Conservation (phyloP, 2,888 invertebrate species). For the Schizotus pectinicornis region DNA sequence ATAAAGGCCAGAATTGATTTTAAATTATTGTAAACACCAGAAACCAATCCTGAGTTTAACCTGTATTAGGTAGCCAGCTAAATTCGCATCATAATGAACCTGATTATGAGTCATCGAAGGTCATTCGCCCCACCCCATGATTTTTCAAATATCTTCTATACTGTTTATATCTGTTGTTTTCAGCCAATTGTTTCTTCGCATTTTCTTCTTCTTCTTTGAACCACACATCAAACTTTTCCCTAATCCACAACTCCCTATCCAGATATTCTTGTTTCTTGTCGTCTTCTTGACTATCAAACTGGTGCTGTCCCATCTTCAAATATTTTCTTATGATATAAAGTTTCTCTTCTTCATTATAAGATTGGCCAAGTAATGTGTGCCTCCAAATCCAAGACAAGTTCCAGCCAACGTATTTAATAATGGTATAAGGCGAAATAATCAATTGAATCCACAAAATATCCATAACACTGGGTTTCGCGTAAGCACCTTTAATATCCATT, state of each 20-base stretch:
- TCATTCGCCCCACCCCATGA: slow-evolving; percentile 87
- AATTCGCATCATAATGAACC: slow-evolving; percentile 11
- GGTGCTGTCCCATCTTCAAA: slow-evolving; percentile 74
- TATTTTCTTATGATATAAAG: slow-evolving; percentile 81
- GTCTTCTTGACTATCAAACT: slow-evolving; percentile 77
- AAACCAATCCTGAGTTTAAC: no score
- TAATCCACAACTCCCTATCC: slow-evolving; percentile 80
- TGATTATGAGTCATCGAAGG: slow-evolving; percentile 81
- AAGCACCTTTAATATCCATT: slow-evolving; percentile 93
- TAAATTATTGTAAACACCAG: slow-evolving; percentile 1
- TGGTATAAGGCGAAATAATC: slow-evolving; percentile 77
- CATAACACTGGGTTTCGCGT: slow-evolving; percentile 79
- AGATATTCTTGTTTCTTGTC: slow-evolving; percentile 76
- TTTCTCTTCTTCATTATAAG: slow-evolving; percentile 84
- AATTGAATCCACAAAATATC: slow-evolving; percentile 88
- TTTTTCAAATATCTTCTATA: slow-evolving; percentile 90
- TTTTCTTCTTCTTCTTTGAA: slow-evolving; percentile 84
- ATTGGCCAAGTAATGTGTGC: slow-evolving; percentile 74
- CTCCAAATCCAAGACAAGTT: slow-evolving; percentile 82
- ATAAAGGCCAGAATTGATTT: slow-evolving; percentile 6
- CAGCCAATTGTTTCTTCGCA: slow-evolving; percentile 82
- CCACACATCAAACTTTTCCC: slow-evolving; percentile 80
- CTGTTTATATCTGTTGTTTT: slow-evolving; percentile 86
- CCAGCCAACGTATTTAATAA: slow-evolving; percentile 76
- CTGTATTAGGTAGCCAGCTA: background rate